Evolutionary conservation across 37 sponge, comb jelly and placozoan genomes (phyloP).

Genomic region (Sycon ciliatum): DNA sequence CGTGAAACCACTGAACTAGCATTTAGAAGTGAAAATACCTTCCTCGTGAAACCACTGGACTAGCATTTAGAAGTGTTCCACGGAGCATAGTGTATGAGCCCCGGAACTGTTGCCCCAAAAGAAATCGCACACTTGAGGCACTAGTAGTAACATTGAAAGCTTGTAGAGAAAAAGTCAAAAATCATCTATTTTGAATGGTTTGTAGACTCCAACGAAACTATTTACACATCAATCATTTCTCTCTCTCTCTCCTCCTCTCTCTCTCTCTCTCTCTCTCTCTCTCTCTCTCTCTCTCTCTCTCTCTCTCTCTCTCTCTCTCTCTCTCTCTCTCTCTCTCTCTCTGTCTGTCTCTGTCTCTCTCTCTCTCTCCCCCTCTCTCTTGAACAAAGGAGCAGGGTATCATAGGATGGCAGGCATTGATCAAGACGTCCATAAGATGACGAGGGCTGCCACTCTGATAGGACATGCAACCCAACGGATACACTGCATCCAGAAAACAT

Average conservation of each 20-base stretch:
- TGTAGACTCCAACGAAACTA: too few relatives aligned
- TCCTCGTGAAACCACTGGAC: too few relatives aligned
- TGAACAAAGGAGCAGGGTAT: neutral
- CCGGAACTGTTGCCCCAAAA: too few relatives aligned
- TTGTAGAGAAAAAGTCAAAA: too few relatives aligned
- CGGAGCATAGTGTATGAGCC: too few relatives aligned
- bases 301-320: neutral
- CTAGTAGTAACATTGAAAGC: too few relatives aligned
- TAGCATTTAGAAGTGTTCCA: too few relatives aligned
- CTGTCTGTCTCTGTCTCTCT: conserved; percentile 2
- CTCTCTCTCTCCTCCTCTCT: neutral
- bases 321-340: conserved; percentile 8
- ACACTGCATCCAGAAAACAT: neutral
- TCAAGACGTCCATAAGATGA: neutral
- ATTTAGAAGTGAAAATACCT: too few relatives aligned
- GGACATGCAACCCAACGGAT: neutral
- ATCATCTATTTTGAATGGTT: too few relatives aligned
- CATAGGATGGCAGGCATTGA: neutral
- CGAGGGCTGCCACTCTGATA: neutral
- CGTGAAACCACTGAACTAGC: too few relatives aligned
- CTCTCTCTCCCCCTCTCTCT: neutral
- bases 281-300: neutral
- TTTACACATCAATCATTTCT: neutral
- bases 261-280: neutral
- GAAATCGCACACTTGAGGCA: too few relatives aligned